Base-by-base conservation (phyloP, 2,797 vertebrate genomes). In the Australoheros facetus region DNA sequence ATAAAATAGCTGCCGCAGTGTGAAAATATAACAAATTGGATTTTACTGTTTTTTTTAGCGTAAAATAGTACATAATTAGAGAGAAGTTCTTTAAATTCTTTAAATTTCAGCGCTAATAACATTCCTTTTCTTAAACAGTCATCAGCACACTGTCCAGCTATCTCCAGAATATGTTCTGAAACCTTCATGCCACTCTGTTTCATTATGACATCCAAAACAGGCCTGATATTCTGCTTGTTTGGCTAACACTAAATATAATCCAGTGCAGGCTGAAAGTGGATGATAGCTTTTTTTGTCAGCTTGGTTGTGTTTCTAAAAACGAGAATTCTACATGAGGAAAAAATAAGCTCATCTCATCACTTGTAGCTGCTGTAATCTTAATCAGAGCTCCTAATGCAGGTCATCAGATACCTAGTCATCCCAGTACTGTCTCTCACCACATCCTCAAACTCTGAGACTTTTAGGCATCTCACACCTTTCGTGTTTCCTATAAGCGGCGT, bases 281-380 rank as follows among this genome's bases (percentile, higher is more conserved):
- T 59, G 51, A 75, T 30, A 34, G 72, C 14, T 60, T 71, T 1
- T 1, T 71, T 39, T 77, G 39, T 37, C 21, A n/a, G 62, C 32
- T 56, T 1, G 2, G 5, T n/a, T 37, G 28, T 19, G 26, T 39
- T 30, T 72, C 56, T 58, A n/a, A 58, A 79, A 79, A 48, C 1
- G 2, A 73, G n/a, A 74, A 75, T 42, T 26, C 23, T 57, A 45
- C 26, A 11, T 9, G 6, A 58, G 30, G 48, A 57, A 81, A 77
- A 57, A 60, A 19, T 2, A 21, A 32, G 57, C 30, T 74, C 32
- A 48, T 73, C 73, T 77, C 56, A 51, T 45, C 13, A 66, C 39
- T 78, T 82, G 89, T 77, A 82, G 79, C 60, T 79, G 74, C 56
- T 89, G 80, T 87, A 87, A 93, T 90, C 84, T 89, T 80, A 78